A percentile compares a stretch with the other conserved stretches of the same genome.
phyloP scores from a whole-genome alignment of 2,888 invertebrate genomes.

The Drosophila putrida region DNA sequence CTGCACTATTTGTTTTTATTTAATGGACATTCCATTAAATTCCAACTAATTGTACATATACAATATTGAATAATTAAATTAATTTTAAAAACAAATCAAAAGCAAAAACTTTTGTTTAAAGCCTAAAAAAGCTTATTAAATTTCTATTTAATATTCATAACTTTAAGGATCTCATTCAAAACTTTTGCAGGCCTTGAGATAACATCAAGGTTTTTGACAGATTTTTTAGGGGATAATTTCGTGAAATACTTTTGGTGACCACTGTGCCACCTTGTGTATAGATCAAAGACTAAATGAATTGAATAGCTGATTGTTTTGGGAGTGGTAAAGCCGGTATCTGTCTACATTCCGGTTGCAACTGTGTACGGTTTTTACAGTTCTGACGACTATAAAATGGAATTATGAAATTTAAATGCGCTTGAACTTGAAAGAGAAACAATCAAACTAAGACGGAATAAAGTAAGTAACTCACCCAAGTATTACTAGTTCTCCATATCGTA shows the following conservation, averaged over 20 bases:
- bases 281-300: constrained; percentile 15
- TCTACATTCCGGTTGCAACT: constrained; percentile 7
- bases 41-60: no score
- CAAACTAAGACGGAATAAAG: not conserved
- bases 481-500: constrained; percentile 97
- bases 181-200: no score
- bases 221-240: no score
- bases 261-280: constrained; percentile 19
- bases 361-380: constrained; percentile 4
- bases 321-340: constrained; percentile 7
- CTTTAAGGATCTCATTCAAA: no score
- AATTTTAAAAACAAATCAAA: no score
- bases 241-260: not conserved
- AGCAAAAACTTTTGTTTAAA: no score
- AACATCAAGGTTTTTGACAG: no score
- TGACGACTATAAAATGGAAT: constrained; percentile 8
- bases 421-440: constrained; percentile 3
- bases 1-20: no score
- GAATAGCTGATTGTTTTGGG: constrained; percentile 14
- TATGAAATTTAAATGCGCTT: constrained; percentile 14
- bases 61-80: no score
- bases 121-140: no score
- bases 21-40: no score
- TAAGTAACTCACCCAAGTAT: constrained; percentile 92
- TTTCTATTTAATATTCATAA: no score